Base-by-base conservation (phyloP, 2,113 vertebrate species). In the Paramisgurnus dabryanus region DNA sequence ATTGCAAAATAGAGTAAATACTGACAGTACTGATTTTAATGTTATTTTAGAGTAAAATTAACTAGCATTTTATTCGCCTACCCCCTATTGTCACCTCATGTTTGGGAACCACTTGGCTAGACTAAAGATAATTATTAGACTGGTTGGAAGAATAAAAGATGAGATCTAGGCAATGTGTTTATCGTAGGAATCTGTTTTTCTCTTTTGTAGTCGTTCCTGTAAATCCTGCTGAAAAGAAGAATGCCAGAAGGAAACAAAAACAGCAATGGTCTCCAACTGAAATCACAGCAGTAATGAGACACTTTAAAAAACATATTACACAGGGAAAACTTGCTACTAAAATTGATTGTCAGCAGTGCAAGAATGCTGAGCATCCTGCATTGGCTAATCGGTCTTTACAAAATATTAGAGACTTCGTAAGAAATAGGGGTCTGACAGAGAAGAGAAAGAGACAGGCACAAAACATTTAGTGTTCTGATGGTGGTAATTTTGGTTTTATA, bases 201-300 rank as follows among this genome's bases (percentile, higher is more conserved):
- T 22, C 22, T 40, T 34, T 65, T 65, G 6, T 40, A 65, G 63
- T 53, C 11, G 1, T 53, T 53, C 50, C 13, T 15, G 50, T 12
- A 53, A 53, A 65, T 65, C 11, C 34, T 40, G 63, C 39, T 40
- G 12, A 65, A 65, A 34, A 40, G 63, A 15, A 65, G 27, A 6
- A 34, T 65, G 39, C 63, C 27, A 65, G 63, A 65, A 34, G 39
- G 63, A 65, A 65, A 39, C 63, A 40, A 40, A 66, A 66, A 65
- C 10, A 17, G 39, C 27, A 4, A 65, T 65, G 34, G 34, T 65
- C 34, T 65, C 22, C 10, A 65, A 65, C 10, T 13, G 63, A 66
- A 65, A 40, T 65, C 6, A 3, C 63, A 15, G 22, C 63, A 40
- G 63, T 65, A 65, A 65, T 65, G 8, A 65, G 34, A 40, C 63